Conservation (phyloP, 1,140 invertebrate genomes). For the Telenomus remus region DNA sequence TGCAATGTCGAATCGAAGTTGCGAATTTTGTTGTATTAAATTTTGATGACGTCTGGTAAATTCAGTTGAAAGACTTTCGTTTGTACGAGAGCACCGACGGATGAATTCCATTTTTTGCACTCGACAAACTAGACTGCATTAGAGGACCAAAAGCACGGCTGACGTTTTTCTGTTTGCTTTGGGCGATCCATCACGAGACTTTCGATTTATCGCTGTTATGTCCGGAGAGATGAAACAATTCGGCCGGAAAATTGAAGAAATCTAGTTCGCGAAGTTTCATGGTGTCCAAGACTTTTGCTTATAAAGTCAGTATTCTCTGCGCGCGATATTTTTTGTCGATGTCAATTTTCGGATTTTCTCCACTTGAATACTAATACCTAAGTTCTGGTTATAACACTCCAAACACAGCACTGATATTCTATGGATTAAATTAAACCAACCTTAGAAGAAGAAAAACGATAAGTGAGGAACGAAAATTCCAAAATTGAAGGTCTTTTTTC, state of each 20-base stretch:
- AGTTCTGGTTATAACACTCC: background rate
- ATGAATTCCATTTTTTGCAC: constrained; percentile 25
- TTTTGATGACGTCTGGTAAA: too few relatives aligned
- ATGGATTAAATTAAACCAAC: background rate
- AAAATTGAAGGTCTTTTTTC: too few relatives aligned
- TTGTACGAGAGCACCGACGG: background rate
- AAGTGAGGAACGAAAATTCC: too few relatives aligned
- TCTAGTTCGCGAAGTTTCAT: constrained; percentile 43
- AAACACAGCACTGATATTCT: too few relatives aligned
- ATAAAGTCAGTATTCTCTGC: constrained; percentile 23
- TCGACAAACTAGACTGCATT: constrained; percentile 33
- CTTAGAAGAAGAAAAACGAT: too few relatives aligned
- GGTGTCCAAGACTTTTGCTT: constrained; percentile 28
- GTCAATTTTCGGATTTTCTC: constrained; percentile 23
- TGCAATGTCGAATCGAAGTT: too few relatives aligned
- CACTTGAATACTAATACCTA: constrained; percentile 23
- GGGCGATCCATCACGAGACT: constrained; percentile 43
- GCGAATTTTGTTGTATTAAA: constrained; percentile 1
- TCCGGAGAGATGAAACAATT: constrained; percentile 48
- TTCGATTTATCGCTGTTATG: constrained; percentile 57
- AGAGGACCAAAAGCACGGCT: constrained; percentile 25
- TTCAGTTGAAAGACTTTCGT: background rate
- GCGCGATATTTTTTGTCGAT: constrained; percentile 10
- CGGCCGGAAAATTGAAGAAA: constrained; percentile 57
- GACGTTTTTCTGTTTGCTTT: constrained; percentile 25